Base-by-base conservation (phyloP, 2,888 invertebrate species). In the Hydrotaea cyrtoneurina region DNA sequence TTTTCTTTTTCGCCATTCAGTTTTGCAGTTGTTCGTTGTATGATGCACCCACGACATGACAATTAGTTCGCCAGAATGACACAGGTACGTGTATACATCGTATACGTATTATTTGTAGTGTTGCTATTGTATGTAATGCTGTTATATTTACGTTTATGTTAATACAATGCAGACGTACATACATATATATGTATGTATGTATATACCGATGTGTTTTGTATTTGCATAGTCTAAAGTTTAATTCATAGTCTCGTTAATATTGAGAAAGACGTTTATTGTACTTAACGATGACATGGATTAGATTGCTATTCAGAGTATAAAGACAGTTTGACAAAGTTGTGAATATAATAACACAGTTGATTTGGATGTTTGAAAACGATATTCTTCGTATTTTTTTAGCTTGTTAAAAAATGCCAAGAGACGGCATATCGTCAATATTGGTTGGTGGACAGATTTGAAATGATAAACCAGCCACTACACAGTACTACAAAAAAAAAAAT, bases 11-110 rank as follows among this genome's bases (percentile, higher is more conserved):
- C 50, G 62, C 39, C n/a, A 66, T 46, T 46, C 31, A 36, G 36
- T 23, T 46, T 69, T 69, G 39, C 69, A 69, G 69, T 46, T 69
- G 62, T 62, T 62, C 15, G 31, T 36, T 62, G 62, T 39, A 23
- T 69, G 69, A 19, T 13, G 21, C 21, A 26, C n/a, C 69, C 43
- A 43, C 69, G 69, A 46, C 66, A 66, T 43, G 46, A 69, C 69
- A 69, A 69, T 69, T 69, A 69, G 69, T 43, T 69, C 13, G 13
- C 23, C 69, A 69, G 46, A 69, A 39, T 43, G 46, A n/a, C 17
- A 43, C 69, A 62, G 62, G 62, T 62, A 62, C 31, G n/a, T n/a
- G 62, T 62, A 62, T 50, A 4, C 50, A 50, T 50, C 43, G 57
- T 57, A n/a, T n/a, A 11, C 11, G 19, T 43, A 21, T 8, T 57